Evolutionary conservation across 2,888 invertebrate species (phyloP).

Genomic region (Luffia ferchaultella): DNA sequence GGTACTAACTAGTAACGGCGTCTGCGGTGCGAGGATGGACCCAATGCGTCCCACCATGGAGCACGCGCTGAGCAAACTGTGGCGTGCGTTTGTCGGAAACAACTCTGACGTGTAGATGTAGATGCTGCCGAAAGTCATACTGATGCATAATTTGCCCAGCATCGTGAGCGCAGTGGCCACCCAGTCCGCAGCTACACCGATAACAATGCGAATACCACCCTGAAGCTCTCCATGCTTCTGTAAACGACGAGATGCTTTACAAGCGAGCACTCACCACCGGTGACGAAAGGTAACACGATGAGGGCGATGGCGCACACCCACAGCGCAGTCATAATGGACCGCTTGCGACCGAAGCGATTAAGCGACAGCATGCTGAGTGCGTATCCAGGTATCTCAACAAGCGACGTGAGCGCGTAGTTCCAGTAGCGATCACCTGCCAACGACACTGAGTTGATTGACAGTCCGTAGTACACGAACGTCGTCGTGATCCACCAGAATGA

Average conservation of each 20-base stretch:
- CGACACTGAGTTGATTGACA: conserved; percentile 79
- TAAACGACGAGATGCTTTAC: background rate
- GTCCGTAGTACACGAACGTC: conserved; percentile 81
- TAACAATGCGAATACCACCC: background rate
- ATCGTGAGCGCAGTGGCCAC: conserved; percentile 48
- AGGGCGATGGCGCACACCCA: conserved; percentile 66
- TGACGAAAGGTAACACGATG: conserved; percentile 65
- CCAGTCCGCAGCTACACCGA: conserved; percentile 9
- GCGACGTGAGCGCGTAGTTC: conserved; percentile 74
- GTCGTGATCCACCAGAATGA: conserved; percentile 84
- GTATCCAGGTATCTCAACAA: conserved; percentile 73
- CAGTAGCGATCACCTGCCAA: conserved; percentile 78
- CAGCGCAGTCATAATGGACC: conserved; percentile 64
- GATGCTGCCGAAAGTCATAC: conserved; percentile 54
- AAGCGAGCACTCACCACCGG: conserved; percentile 41
- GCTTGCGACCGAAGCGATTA: conserved; percentile 66
- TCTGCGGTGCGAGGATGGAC: conserved; percentile 72
- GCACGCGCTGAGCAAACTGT: conserved; percentile 69
- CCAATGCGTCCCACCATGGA: conserved; percentile 73
- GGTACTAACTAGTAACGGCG: conserved; percentile 68
- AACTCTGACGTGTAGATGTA: conserved; percentile 71
- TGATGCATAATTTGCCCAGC: conserved; percentile 51
- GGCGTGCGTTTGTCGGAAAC: conserved; percentile 71
- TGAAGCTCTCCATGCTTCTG: background rate
- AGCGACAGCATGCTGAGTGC: conserved; percentile 62